Percentiles rank a stretch among this genome's conserved stretches.
phyloP scores from a whole-genome alignment of 2,113 vertebrate genomes.

The Melospiza melodia region DNA sequence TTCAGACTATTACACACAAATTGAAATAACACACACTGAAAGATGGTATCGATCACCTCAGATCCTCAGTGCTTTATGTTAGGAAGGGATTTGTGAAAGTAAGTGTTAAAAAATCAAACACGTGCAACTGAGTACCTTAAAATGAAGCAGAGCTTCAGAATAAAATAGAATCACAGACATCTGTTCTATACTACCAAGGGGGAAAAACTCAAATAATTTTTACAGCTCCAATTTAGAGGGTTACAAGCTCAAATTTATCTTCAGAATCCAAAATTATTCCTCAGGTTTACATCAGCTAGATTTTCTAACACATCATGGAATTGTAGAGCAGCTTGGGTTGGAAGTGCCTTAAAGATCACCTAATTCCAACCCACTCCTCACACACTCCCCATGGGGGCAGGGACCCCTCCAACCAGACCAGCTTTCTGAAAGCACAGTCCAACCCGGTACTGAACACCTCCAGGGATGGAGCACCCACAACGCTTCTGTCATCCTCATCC shows the following conservation, averaged over 20 bases:
- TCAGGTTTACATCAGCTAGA: background rate
- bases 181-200: background rate
- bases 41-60: background rate
- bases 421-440: background rate
- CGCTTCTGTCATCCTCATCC: background rate
- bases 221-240: background rate
- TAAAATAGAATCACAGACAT: background rate
- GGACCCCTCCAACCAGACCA: background rate
- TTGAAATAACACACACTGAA: background rate
- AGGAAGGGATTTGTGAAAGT: slow-evolving; percentile 36
- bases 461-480: background rate
- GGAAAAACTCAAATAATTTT: background rate
- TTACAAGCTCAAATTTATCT: slow-evolving; percentile 9
- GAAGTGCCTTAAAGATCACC: background rate
- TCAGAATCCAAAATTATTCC: background rate
- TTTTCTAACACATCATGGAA: background rate
- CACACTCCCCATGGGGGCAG: rapidly evolving
- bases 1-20: background rate
- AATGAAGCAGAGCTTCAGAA: background rate
- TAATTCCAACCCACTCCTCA: background rate
- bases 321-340: background rate
- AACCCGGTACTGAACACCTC: background rate
- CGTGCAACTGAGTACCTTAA: background rate
- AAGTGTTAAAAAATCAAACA: slow-evolving; percentile 11
- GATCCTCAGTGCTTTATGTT: background rate